Percentiles rank a stretch among this genome's conserved stretches.
Conservation (phyloP, 1,140 invertebrate genomes). For the Bombus soroeensis region DNA sequence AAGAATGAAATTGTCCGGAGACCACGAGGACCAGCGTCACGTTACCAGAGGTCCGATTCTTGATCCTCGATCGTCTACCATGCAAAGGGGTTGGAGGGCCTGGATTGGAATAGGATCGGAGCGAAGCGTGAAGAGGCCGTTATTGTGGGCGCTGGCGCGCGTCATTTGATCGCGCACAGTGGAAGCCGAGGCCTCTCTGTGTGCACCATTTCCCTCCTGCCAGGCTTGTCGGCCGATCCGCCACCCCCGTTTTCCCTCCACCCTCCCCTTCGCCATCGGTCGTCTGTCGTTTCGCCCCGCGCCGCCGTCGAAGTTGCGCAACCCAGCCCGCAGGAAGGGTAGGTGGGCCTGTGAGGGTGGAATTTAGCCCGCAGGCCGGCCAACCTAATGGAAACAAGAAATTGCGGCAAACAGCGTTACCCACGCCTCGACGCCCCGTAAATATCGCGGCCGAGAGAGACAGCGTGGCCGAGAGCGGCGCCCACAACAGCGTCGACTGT, state of each 20-base stretch:
- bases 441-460: constrained; percentile 73
- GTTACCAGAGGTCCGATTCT: background rate
- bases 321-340: constrained; percentile 59
- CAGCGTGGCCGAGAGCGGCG: constrained; percentile 27
- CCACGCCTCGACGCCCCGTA: constrained; percentile 78
- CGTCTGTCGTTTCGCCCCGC: constrained; percentile 37
- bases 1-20: background rate
- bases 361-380: constrained; percentile 81
- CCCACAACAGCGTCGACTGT: constrained; percentile 19
- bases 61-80: constrained; percentile 5
- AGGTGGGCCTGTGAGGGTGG: constrained; percentile 65
- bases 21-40: background rate
- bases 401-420: constrained; percentile 82
- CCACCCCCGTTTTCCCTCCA: constrained; percentile 4
- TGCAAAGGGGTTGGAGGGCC: constrained; percentile 15
- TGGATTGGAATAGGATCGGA: constrained; percentile 71
- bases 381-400: constrained; percentile 84
- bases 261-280: background rate
- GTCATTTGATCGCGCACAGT: constrained; percentile 81
- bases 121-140: constrained; percentile 75
- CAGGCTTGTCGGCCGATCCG: constrained; percentile 51
- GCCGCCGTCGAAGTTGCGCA: constrained; percentile 75
- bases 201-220: constrained; percentile 75
- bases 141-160: constrained; percentile 81
- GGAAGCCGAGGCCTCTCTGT: constrained; percentile 74